Base-by-base conservation (phyloP, 2,797 vertebrate species). In the Orestias chungarensis region DNA sequence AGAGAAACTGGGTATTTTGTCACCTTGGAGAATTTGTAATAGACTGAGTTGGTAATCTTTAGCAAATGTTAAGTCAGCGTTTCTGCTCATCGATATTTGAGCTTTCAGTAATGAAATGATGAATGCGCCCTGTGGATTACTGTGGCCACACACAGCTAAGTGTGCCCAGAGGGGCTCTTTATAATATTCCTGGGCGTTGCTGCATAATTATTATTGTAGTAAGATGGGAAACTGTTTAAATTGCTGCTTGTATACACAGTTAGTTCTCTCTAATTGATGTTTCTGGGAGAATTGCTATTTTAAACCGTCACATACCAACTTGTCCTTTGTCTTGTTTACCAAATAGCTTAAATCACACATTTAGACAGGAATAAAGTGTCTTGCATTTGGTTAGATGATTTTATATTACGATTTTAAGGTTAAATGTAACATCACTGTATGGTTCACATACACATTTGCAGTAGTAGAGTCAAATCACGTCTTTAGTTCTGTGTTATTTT, bases 51-150 rank as follows among this genome's bases (percentile, higher is more conserved):
- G 74, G 44, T 73, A 61, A 77, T 78, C 68, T 76, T 49, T 9
- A 44, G 61, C 6, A 59, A 68, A 66, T 57, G 46, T 65, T 46
- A 64, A 68, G 73, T 79, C 73, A 46, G 52, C 44, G 0, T 46
- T 7, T 62, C 76, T 80, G 27, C 66, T 81, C 83, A 73, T 61
- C 20, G 57, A 61, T 61, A 38, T 85, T 82, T 75, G 71, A 70
- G 75, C 67, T 66, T 67, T 76, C 47, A 67, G 50, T 76, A 74
- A 81, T 81, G 81, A 86, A 82, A 75, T 79, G 79, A 82, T 80
- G 73, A 82, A 80, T 76, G 80, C 72, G 61, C 52, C 62, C 25
- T 29, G 25, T 70, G 46, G 71, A 74, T 29, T 29, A n/a, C 54
- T 70, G 79, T 23, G 17, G 73, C 59, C 73, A 64, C 68, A 50